Conservation (phyloP, 2,888 invertebrate genomes). For the Brenthis ino region DNA sequence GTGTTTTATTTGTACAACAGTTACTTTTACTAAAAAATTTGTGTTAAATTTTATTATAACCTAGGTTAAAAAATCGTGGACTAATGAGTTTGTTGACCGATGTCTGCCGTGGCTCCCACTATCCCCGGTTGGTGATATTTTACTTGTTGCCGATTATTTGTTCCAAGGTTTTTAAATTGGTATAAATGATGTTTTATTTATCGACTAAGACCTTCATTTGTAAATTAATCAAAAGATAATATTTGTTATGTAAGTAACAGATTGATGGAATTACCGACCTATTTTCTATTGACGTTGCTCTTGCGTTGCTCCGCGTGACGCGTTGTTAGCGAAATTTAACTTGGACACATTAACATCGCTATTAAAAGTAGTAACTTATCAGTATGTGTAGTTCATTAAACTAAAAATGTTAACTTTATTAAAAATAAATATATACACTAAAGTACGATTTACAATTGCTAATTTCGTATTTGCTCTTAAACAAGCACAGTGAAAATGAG, state of each 20-base stretch:
- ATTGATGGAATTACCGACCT: slow-evolving; percentile 56
- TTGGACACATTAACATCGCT: slow-evolving; percentile 7
- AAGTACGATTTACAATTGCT: too few relatives aligned
- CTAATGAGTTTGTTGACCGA: slow-evolving; percentile 81
- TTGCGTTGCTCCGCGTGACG: slow-evolving; percentile 67
- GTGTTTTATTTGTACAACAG: slow-evolving; percentile 45
- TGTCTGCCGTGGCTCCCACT: slow-evolving; percentile 82
- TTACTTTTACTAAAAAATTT: slow-evolving; percentile 46
- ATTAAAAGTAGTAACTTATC: neutral
- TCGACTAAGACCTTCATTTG: neutral
- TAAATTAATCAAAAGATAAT: neutral
- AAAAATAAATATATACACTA: too few relatives aligned
- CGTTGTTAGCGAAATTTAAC: slow-evolving; percentile 52
- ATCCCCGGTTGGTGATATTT: slow-evolving; percentile 73
- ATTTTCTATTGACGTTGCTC: slow-evolving; percentile 70
- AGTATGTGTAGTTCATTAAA: neutral
- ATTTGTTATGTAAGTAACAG: slow-evolving; percentile 8
- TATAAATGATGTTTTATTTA: neutral
- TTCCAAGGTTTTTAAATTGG: slow-evolving; percentile 18
- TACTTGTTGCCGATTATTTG: slow-evolving; percentile 44
- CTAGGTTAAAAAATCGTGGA: slow-evolving; percentile 56
- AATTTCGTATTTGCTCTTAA: too few relatives aligned
- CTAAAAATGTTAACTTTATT: too few relatives aligned
- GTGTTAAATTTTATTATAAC: slow-evolving; percentile 39
- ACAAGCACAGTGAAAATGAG: too few relatives aligned